Base-by-base conservation (phyloP, 2,888 invertebrate species). In the Trachelus tabidus region DNA sequence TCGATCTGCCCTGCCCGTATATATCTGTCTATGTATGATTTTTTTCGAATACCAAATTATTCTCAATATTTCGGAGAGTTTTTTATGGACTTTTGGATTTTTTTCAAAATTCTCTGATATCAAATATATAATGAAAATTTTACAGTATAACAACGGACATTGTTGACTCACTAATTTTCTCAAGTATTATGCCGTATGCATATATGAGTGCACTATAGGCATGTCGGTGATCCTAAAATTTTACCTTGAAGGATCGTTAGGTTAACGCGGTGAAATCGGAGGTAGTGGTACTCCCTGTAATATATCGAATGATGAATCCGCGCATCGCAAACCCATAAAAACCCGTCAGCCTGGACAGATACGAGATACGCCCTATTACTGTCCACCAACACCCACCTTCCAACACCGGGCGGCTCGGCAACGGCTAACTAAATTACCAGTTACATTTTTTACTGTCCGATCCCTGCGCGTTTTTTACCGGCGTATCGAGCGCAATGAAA, bases 351-450 rank as follows among this genome's bases (percentile, higher is more conserved):
- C 85, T 85, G 86, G 90, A 91, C 90, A 90, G 90, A 87, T 88
- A 89, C 89, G 89, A 90, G 90, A 90, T 91, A 90, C 89, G 90
- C 88, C 89, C 90, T 90, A 90, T 91, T 90, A 91, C 90, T 89
- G 89, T 89, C 89, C 85, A 86, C 87, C 88, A 87, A 88, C 88
- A 87, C 85, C 87, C 85, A 81, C 81, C 79, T 75, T 73, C 80
- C 81, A 71, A 31, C 71, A 75, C 81, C 82, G 81, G 80, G 74
- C 87, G 86, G 87, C 86, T 88, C 87, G 56, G 88, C 87, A 88
- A 88, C 87, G 87, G 89, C 90, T 90, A 90, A 91, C 90, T 89
- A 90, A 90, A 91, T 91, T 90, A 90, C 90, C 90, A 90, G 90
- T 90, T 90, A 91, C 89, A 90, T 89, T 90, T 90, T 90, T 91